These are phyloP conservation scores for Mystacornis crossleyi DNA, from an alignment of 2,113 vertebrate species.

Conservation along the genomic window DNA sequence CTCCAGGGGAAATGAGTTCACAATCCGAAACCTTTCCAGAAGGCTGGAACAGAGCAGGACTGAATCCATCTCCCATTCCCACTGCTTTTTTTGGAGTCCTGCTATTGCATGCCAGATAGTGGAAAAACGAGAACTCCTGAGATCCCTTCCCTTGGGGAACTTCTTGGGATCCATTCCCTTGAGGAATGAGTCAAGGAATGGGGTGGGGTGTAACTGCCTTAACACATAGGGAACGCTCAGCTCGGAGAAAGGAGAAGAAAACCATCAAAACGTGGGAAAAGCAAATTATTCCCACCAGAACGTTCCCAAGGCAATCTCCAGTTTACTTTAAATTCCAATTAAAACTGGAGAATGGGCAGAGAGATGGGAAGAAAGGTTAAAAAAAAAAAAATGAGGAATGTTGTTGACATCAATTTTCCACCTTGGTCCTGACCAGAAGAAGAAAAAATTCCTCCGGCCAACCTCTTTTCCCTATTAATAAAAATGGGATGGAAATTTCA, in stretches of 20 bases:
- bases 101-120: neutral
- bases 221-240: neutral
- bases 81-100: neutral
- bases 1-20: neutral
- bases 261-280: neutral
- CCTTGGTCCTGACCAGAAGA: neutral
- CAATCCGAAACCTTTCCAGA: neutral
- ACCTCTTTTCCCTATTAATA: constrained; percentile 12
- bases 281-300: neutral
- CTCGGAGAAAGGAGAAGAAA: neutral
- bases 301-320: neutral
- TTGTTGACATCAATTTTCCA: neutral
- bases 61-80: neutral
- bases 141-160: neutral
- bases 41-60: too few relatives aligned
- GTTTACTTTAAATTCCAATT: neutral
- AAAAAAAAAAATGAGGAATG: neutral
- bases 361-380: neutral
- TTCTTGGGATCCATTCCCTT: neutral
- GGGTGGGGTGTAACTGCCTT: neutral
- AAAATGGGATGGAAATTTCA: constrained; percentile 54
- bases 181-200: neutral
- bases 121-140: fast-evolving
- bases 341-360: neutral
- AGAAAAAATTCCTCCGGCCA: neutral